Base-by-base conservation (phyloP, 2,888 invertebrate genomes). In the Tetragonula carbonaria region DNA sequence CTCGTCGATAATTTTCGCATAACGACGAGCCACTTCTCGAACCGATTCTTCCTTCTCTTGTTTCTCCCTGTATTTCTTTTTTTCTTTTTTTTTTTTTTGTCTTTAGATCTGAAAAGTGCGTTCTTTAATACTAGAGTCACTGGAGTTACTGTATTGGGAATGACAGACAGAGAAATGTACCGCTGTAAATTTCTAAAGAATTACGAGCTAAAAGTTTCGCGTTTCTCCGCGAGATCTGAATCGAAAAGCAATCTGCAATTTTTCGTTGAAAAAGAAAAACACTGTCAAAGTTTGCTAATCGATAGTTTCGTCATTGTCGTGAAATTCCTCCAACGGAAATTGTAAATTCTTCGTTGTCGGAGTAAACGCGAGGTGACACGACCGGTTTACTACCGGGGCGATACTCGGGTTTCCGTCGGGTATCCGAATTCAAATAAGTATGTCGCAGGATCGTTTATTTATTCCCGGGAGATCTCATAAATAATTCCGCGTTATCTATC, bases 1-100 rank as follows among this genome's bases (percentile, higher is more conserved):
- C 89, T 88, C 89, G 91, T 92, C 92, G 91, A 93, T 93, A 93
- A 93, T 93, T 92, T 91, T 90, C 89, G 80, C 85, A 89, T 88
- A 90, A 90, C 90, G 88, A 90, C 86, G 87, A 85, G 80, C 75
- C 85, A 78, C 85, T 74, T 62, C 66, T 75, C 74, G 70, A 80
- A 77, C 78, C 71, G 76, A 78, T 85, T 79, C 65, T 76, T 77
- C 83, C 80, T 66, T 76, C 77, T 45, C 45, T 70, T 68, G 65
- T 79, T 18, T 59, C 28, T 82, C 82, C 78, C 78, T 84, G 68
- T 81, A 80, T 85, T 57, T 45, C 23, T 53, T 62, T 33, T 21
- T 8, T 38, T 8, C 1, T 8, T 8, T 8, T 6, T 1, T 38
- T 6, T 8, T 1, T 6, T 6, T 5, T 38, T 0, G 6, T 6